Evolutionary conservation across 2,797 vertebrate species (phyloP), one percentile per base, ranked within the genome.

Genomic region (Neomorphus geoffroyi): DNA sequence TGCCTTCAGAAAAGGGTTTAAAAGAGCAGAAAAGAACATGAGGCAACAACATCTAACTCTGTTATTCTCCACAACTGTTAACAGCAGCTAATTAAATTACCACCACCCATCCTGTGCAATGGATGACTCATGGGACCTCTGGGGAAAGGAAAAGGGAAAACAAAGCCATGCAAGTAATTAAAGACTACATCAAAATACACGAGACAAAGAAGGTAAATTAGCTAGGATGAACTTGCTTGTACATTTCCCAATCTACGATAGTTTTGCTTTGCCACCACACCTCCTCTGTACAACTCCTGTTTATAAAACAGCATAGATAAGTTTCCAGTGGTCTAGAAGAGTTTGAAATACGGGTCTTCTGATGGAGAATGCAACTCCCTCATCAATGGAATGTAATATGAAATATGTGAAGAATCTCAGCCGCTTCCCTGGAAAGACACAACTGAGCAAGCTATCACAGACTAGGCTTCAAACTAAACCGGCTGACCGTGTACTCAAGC

Each of bases 41-140:
- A 88, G n/a, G 75, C 50, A 91, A 87, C 30, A 83, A 15, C 50
- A 92, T 27, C 33, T 66, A 92, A 80, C 45, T 30, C 43, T 7
- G 13, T 90, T 95, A 92, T 94, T 90, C 88, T 83, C 77, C 69
- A 72, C 77, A 91, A 83, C 74, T 89, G 87, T 89, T 92, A 91
- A 65, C 72, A 91, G 61, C 11, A 85, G 72, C 54, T 94, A 92
- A 96, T 94, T 91, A 92, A 92, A 92, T 74, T 91, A 92, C 82
- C 95, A 94, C 95, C 96, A 96, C 96, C 94, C 95, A 96, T 96
- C 95, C 96, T 95, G 96, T 94, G 66, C 51, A 88, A 61, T 72
- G 80, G 91, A 90, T 96, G 95, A 96, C 82, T 96, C 95, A 96
- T n/a, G 8, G 22, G 46, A 91, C 79, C 80, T 84, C 7, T 51